Conservation (phyloP, 2,888 invertebrate species). For the Salpingus planirostris region DNA sequence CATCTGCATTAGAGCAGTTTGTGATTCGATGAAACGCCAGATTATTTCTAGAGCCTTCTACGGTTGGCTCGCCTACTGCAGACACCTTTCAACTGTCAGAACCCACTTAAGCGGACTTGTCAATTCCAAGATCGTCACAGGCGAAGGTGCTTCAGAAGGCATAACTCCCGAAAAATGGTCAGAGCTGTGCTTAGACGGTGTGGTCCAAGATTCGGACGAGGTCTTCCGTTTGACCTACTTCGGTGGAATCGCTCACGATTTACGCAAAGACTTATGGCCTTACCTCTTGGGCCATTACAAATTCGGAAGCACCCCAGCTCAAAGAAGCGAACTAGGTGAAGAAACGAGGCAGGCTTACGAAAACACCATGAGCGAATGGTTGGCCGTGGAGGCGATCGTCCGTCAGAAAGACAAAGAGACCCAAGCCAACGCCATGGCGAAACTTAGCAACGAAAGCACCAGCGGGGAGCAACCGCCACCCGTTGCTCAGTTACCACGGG, state of each 20-base stretch:
- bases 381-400: conserved; percentile 90
- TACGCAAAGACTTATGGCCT: conserved; percentile 78
- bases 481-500: conserved; percentile 41
- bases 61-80: conserved; percentile 91
- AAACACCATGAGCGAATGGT: conserved; percentile 90
- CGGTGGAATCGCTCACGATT: conserved; percentile 74
- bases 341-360: conserved; percentile 64
- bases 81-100: conserved; percentile 85
- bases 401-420: conserved; percentile 72
- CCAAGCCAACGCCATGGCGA: conserved; percentile 76
- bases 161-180: conserved; percentile 72
- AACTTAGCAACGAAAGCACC: conserved; percentile 69
- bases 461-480: conserved; percentile 41
- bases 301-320: conserved; percentile 62
- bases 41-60: conserved; percentile 93
- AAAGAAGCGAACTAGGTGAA: conserved; percentile 56
- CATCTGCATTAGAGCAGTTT: conserved; percentile 53
- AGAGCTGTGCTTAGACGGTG: conserved; percentile 55
- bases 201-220: conserved; percentile 56
- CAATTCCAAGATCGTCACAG: conserved; percentile 60
- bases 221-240: conserved; percentile 79
- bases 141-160: conserved; percentile 53
- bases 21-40: conserved; percentile 90
- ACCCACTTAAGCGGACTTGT: conserved; percentile 88
- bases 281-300: conserved; percentile 79